Evolutionary conservation across 2,888 invertebrate genomes (phyloP).

Genomic region (Mesochorus sp.): DNA sequence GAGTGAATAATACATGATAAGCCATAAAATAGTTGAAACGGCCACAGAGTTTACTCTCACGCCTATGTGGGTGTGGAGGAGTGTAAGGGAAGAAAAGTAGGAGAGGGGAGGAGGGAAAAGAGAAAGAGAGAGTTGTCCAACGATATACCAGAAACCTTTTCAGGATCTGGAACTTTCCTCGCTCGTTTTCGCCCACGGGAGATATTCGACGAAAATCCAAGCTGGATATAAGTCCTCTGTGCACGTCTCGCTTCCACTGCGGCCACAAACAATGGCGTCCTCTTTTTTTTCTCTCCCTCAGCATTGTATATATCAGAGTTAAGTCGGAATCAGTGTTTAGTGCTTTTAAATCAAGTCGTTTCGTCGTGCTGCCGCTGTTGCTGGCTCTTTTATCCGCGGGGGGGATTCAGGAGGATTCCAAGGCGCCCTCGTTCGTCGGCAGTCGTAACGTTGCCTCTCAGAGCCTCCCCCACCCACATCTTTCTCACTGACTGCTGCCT

Average conservation of each 20-base stretch:
- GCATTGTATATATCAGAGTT: conserved; percentile 74
- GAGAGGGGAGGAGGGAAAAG: not conserved
- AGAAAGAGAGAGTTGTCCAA: conserved; percentile 1
- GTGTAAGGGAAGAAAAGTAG: not conserved
- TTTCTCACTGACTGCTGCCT: not conserved
- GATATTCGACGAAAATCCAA: conserved; percentile 31
- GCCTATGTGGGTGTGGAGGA: not conserved
- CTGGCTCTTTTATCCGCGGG: conserved; percentile 37
- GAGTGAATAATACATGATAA: conserved; percentile 21
- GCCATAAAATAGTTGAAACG: conserved; percentile 59
- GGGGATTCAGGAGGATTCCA: conserved; percentile 45
- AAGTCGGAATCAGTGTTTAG: conserved; percentile 78
- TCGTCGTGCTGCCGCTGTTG: conserved; percentile 36
- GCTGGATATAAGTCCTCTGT: conserved; percentile 52
- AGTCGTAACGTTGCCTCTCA: conserved; percentile 7
- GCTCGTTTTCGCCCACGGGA: conserved; percentile 16
- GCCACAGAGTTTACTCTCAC: conserved; percentile 21
- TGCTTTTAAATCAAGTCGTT: conserved; percentile 75
- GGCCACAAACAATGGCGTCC: conserved; percentile 52
- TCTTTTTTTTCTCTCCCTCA: conserved; percentile 36
- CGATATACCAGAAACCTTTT: conserved; percentile 7
- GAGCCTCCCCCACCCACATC: not conserved
- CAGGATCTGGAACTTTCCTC: conserved; percentile 43
- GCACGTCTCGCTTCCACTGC: conserved; percentile 29
- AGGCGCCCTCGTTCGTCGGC: conserved; percentile 41